Conservation (phyloP, 2,113 vertebrate species). For the Piaya cayana region DNA sequence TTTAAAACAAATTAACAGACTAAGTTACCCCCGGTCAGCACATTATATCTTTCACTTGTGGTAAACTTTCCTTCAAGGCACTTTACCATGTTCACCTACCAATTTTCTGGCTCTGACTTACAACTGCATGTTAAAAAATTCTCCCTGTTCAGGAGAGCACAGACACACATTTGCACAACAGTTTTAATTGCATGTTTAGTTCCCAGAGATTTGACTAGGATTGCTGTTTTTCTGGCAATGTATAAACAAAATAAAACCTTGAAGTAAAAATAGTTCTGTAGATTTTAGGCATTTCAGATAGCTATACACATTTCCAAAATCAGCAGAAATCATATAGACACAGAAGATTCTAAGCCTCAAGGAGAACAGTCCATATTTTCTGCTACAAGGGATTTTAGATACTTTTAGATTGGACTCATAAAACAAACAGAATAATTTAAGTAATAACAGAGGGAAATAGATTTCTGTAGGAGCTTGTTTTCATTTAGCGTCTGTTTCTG, state of each 20-base stretch:
- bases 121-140: neutral
- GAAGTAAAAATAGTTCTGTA: neutral
- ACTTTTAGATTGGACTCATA: neutral
- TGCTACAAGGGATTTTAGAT: neutral
- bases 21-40: neutral
- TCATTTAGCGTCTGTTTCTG: neutral
- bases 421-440: neutral
- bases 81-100: neutral
- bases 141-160: neutral
- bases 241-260: neutral
- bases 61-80: neutral
- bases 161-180: neutral
- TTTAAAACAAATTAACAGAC: neutral
- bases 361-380: neutral
- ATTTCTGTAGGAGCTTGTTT: constrained; percentile 2
- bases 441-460: neutral
- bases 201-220: neutral
- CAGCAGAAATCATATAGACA: neutral
- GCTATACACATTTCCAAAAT: neutral
- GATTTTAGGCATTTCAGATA: neutral
- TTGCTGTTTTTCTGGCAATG: neutral
- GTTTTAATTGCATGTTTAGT: neutral
- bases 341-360: neutral
- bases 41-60: neutral
- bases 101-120: neutral